These are phyloP conservation scores for Notospermus geniculatus DNA, from an alignment of 1,140 invertebrate species.

Conservation along the genomic window DNA sequence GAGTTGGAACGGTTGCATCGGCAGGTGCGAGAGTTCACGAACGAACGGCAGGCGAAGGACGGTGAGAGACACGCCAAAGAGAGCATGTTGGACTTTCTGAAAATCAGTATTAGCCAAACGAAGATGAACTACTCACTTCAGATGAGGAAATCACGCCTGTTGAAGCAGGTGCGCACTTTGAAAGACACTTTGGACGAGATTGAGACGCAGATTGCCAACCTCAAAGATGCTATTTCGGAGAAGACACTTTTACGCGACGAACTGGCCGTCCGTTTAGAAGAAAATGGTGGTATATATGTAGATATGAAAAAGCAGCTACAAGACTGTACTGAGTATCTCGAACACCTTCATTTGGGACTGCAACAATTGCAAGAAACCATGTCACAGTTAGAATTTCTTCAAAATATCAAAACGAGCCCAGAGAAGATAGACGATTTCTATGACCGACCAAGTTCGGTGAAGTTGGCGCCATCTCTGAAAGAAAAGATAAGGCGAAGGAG, in stretches of 20 bases:
- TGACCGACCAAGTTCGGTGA: constrained; percentile 44
- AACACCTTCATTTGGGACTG: constrained; percentile 42
- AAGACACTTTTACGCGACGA: constrained; percentile 40
- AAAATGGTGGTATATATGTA: constrained; percentile 39
- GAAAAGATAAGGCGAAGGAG: constrained; percentile 41
- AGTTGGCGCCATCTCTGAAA: constrained; percentile 47
- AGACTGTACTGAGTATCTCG: constrained; percentile 36
- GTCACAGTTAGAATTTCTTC: constrained; percentile 49
- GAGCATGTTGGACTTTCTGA: constrained; percentile 50
- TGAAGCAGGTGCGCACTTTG: constrained; percentile 42
- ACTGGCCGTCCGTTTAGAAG: constrained; percentile 38
- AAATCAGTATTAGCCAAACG: constrained; percentile 47
- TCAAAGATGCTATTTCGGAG: constrained; percentile 34
- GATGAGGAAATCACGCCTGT: constrained; percentile 39
- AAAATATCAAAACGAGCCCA: constrained; percentile 47
- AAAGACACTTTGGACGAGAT: constrained; percentile 37
- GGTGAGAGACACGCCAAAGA: constrained; percentile 47
- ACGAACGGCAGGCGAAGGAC: constrained; percentile 32
- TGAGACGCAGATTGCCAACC: constrained; percentile 37
- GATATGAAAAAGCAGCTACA: constrained; percentile 40
- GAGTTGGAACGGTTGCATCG: constrained; percentile 43
- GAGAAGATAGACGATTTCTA: constrained; percentile 49
- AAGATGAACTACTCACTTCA: constrained; percentile 49
- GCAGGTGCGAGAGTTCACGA: constrained; percentile 31
- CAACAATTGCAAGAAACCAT: constrained; percentile 39